Conservation (phyloP, 2,113 vertebrate genomes). For the Pandion haliaetus region DNA sequence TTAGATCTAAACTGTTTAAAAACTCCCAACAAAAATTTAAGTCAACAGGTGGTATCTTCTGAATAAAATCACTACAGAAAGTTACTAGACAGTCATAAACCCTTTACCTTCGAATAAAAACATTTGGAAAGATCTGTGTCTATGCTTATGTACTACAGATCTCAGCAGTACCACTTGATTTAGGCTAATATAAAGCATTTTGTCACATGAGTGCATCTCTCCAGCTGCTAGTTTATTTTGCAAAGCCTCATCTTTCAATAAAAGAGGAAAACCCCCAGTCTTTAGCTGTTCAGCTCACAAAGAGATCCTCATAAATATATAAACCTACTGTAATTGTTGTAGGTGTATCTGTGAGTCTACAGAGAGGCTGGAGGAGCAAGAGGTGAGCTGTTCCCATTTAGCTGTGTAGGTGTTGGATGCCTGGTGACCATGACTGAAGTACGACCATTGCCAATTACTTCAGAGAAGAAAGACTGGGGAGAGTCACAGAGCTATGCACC, state of each 20-base stretch:
- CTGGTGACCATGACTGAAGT: not conserved
- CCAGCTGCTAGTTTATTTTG: not conserved
- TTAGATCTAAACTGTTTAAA: not conserved
- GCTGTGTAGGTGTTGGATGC: not conserved
- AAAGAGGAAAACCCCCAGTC: not conserved
- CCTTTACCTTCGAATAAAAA: not conserved
- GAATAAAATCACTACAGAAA: not conserved
- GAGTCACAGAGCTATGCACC: not conserved
- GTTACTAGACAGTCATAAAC: not conserved
- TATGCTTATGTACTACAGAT: not conserved
- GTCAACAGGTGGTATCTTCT: not conserved
- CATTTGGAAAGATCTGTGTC: not conserved
- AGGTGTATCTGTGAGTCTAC: not conserved
- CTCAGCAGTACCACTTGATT: not conserved
- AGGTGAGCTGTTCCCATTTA: not conserved
- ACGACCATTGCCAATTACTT: not conserved
- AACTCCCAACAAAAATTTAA: not conserved
- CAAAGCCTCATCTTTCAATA: not conserved
- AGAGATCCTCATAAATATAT: not conserved
- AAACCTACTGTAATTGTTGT: not conserved
- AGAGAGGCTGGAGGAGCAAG: not conserved
- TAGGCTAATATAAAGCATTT: not conserved
- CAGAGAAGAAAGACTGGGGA: not conserved
- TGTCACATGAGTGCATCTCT: not conserved
- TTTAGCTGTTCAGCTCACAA: not conserved